phyloP scores from a whole-genome alignment of 1,140 invertebrate genomes.

The Reticulitermes speratus region DNA sequence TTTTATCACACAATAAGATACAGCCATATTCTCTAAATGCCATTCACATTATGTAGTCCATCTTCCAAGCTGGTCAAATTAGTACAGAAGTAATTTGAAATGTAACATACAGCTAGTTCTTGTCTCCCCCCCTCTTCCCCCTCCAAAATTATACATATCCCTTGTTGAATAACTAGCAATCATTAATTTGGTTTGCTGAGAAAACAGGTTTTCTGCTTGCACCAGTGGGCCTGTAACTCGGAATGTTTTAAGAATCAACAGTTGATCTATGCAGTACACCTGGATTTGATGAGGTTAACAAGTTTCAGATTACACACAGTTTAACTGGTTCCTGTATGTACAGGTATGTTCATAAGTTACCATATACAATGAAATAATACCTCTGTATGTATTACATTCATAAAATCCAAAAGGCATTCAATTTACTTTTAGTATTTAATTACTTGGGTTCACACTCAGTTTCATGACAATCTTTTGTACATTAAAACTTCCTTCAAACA shows the following conservation, averaged over 20 bases:
- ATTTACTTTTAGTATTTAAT: too few species aligned
- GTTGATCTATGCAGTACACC: slow-evolving; percentile 30
- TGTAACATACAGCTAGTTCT: background rate
- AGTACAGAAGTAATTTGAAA: background rate
- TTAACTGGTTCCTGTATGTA: slow-evolving; percentile 32
- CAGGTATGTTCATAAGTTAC: background rate
- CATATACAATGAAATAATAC: too few species aligned
- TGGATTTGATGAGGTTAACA: slow-evolving; percentile 27
- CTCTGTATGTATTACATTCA: too few species aligned
- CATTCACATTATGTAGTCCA: too few species aligned
- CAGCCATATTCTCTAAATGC: too few species aligned
- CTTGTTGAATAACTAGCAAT: background rate
- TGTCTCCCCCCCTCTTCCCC: too few species aligned
- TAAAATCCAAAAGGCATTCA: too few species aligned
- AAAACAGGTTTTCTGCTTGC: background rate
- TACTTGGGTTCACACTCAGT: too few species aligned
- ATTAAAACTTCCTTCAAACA: too few species aligned
- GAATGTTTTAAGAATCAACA: slow-evolving; percentile 31
- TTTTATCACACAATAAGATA: too few species aligned
- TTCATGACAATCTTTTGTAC: too few species aligned
- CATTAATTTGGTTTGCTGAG: background rate
- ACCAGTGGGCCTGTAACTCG: slow-evolving; percentile 20
- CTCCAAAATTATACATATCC: background rate
- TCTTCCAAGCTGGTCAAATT: too few species aligned
- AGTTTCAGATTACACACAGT: slow-evolving; percentile 33